phyloP scores from a whole-genome alignment of 2,113 vertebrate species.

The Bostrychus sinensis region DNA sequence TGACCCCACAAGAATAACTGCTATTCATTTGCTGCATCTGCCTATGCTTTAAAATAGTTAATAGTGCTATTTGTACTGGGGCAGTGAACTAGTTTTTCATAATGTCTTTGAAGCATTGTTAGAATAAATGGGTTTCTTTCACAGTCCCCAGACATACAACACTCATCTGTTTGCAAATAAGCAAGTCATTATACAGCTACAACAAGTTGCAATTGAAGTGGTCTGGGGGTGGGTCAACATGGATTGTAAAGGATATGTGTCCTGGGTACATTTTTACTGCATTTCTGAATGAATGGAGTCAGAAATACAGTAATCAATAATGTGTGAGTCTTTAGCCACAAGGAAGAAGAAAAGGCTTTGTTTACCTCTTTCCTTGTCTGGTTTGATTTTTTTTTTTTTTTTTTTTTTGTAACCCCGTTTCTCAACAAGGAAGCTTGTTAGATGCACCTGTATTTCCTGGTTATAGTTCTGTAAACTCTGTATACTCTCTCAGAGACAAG shows the following conservation, averaged over 20 bases:
- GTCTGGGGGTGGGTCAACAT: background rate
- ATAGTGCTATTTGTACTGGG: slow-evolving; percentile 30
- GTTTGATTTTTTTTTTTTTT: background rate
- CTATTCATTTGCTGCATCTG: slow-evolving; percentile 17
- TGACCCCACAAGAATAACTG: background rate
- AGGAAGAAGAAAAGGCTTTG: background rate
- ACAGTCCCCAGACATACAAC: slow-evolving; percentile 31
- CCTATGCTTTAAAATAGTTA: slow-evolving; percentile 48
- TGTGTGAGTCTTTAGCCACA: background rate
- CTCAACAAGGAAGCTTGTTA: background rate
- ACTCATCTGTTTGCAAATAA: slow-evolving; percentile 15
- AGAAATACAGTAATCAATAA: background rate
- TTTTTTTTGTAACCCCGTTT: background rate
- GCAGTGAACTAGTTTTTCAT: too few species aligned
- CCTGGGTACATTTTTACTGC: background rate
- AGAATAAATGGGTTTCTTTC: slow-evolving; percentile 22
- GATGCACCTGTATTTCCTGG: background rate
- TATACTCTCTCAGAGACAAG: slow-evolving; percentile 16
- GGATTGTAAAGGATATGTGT: background rate
- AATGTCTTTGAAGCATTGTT: slow-evolving; percentile 17
- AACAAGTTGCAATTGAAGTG: slow-evolving; percentile 12
- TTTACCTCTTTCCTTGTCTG: background rate
- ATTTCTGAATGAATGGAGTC: background rate
- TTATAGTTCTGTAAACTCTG: background rate
- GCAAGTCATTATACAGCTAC: slow-evolving; percentile 23